These are phyloP conservation scores for Drosophila simulans DNA, from an alignment of 1,140 invertebrate genomes.

Conservation along the genomic window DNA sequence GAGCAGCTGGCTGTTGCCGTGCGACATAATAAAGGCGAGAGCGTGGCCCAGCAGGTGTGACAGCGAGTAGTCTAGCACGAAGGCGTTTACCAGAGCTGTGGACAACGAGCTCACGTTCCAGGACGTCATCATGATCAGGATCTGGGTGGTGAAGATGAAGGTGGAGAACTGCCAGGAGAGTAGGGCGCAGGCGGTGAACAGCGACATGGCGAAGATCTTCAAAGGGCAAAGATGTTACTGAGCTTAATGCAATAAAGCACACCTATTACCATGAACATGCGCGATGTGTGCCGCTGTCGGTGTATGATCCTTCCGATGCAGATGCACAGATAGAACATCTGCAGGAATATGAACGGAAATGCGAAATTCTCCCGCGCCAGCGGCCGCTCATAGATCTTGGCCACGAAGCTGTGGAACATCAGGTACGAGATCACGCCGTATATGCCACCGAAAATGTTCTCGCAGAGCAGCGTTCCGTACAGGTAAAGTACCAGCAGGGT, in stretches of 20 bases:
- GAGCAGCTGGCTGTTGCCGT: conserved; percentile 69
- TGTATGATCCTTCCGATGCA: conserved; percentile 68
- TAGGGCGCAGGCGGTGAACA: conserved; percentile 70
- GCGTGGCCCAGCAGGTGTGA: conserved; percentile 72
- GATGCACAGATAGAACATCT: conserved; percentile 80
- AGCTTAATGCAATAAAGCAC: no score
- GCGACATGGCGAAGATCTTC: conserved; percentile 69
- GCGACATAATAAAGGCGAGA: conserved; percentile 73
- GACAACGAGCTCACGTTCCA: conserved; percentile 57
- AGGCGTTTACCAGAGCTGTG: conserved; percentile 49
- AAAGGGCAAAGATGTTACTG: background rate
- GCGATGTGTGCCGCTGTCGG: conserved; percentile 54
- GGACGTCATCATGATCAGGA: conserved; percentile 70
- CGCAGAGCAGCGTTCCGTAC: conserved; percentile 76
- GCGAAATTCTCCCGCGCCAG: conserved; percentile 81
- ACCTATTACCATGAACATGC: conserved; percentile 63
- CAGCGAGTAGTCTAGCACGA: conserved; percentile 71
- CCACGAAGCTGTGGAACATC: conserved; percentile 81
- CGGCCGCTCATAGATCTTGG: conserved; percentile 79
- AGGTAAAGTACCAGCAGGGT: conserved; percentile 78
- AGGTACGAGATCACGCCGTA: conserved; percentile 82
- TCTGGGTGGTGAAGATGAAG: conserved; percentile 77
- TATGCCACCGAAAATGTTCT: conserved; percentile 80
- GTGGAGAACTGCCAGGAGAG: conserved; percentile 83
- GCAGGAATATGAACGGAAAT: conserved; percentile 80